Base-by-base conservation (phyloP, 2,888 invertebrate genomes). In the Zygothrica quintamaculata region DNA sequence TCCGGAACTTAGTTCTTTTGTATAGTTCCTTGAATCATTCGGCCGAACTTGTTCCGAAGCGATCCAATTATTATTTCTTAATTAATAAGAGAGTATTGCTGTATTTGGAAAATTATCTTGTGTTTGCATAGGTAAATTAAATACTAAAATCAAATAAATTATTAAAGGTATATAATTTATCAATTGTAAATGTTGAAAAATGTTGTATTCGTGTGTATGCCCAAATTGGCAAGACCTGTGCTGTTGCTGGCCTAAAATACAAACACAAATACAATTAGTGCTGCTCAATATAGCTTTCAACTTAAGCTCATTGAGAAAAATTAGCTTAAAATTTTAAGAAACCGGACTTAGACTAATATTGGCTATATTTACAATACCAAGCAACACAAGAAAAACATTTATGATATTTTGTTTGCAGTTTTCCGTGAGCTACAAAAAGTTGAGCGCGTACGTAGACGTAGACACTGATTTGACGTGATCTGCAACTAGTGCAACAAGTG, bases 401-500 rank as follows among this genome's bases (percentile, higher is more conserved):
- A 59, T 57, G 42, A 59, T 65, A 65, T 71, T 80, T 78, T 78
- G 75, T 81, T 80, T 82, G 76, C 76, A 53, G 76, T 72, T 68
- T 78, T 70, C 51, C 65, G 85, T 65, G 60, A 75, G 65, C 72
- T 59, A 60, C n/a, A 62, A 66, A 72, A 44, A 59, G 59, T 64
- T 59, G 53, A 60, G 31, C 47, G 65, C 56, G 40, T 48, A 51
- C 50, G 53, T 57, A 53, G 57, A 51, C 50, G 53, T 57, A 53
- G 57, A 52, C 55, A 65, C 65, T 65, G 44, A 71, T 64, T n/a
- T 59, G 64, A 67, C 46, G 51, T 61, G 61, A 55, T 65, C 77
- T 62, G 68, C 74, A 76, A n/a, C n/a, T n/a, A 80, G 76, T 85
- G 77, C 84, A 65, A 71, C 72, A 76, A 81, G 86, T 86, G 81